A percentile compares a stretch with the other conserved stretches of the same genome.
These are phyloP conservation scores for Habrosyne pyritoides DNA, from an alignment of 2,888 invertebrate species.

Conservation along the genomic window DNA sequence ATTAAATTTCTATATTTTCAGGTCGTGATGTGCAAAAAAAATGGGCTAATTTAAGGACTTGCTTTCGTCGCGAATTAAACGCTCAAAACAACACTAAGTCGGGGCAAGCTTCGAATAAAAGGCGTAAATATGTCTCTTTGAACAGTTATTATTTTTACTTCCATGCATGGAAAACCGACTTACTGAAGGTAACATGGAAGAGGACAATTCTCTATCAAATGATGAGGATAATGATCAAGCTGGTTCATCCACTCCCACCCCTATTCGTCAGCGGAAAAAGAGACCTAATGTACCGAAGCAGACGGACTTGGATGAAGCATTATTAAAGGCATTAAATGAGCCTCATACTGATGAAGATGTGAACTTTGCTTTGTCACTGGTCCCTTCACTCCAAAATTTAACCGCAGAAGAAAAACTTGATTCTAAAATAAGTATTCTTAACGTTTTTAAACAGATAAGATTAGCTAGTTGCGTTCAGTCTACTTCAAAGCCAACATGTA, in stretches of 20 bases:
- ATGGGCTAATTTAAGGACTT: conserved; percentile 21
- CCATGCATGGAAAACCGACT: conserved; percentile 24
- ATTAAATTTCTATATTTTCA: conserved; percentile 20
- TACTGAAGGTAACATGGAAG: conserved; percentile 17
- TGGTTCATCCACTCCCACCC: conserved; percentile 13
- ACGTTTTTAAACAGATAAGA: conserved; percentile 17
- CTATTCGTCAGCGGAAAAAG: conserved; percentile 13
- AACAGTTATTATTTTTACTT: conserved; percentile 29
- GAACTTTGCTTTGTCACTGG: conserved; percentile 18
- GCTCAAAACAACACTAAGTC: conserved; percentile 28
- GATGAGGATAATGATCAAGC: conserved; percentile 13
- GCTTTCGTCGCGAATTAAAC: conserved; percentile 26
- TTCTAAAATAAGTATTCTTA: conserved; percentile 12
- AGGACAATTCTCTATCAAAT: conserved; percentile 17
- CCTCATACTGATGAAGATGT: conserved; percentile 16
- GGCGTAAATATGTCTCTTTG: conserved; percentile 30
- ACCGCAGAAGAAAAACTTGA: conserved; percentile 17
- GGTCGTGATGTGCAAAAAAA: conserved; percentile 26
- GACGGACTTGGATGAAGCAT: conserved; percentile 16
- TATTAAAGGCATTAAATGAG: conserved; percentile 19
- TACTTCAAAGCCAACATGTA: not conserved
- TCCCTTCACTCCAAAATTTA: conserved; percentile 16
- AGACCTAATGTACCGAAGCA: conserved; percentile 7
- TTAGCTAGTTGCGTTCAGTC: not conserved
- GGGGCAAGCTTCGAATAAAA: conserved; percentile 28